Evolutionary conservation across 2,113 vertebrate genomes (phyloP), one percentile per base, ranked within the genome.

Genomic region (Ursus arctos): DNA sequence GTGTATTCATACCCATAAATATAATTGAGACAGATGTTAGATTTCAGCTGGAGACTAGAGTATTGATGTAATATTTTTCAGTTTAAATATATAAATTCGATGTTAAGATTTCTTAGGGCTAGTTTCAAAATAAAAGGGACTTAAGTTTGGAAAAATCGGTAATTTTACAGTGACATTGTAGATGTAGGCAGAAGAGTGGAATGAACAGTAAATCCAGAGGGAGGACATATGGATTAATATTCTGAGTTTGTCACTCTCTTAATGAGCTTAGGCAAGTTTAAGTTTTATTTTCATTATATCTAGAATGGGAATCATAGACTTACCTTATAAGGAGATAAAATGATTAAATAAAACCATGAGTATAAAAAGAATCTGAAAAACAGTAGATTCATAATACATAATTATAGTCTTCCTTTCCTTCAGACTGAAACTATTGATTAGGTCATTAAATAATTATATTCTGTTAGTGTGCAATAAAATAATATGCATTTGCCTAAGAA

Each of bases 351-450:
- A 76, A 92, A 49, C 31, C 12, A 33, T 36, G 16, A 76, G 5
- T 59, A 55, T 36, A 33, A 49, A 91, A 81, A 59, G 5, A 53
- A 24, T 0, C 19, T 72, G 21, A 83, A 93, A 92, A 74, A 61
- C 0, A 65, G 18, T 79, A 13, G 6, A 87, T 82, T 10, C 4
- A 57, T 87, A 72, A 49, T 43, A 49, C 61, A 43, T 31, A 69
- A 95, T 36, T 84, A 74, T 24, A 40, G 2, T 40, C 0, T 85
- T 83, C 13, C 33, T 94, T 96, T 89, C 40, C 57, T 87, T 91
- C 43, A 76, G 53, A 61, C 4, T 59, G 36, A 61, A 80, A 87
- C 43, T 89, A 83, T 93, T 85, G 86, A 95, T 95, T 96, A 80
- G 47, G 12, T 81, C 6, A 47, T 93, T 33, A 57, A 59, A 92